Conservation (phyloP, 2,797 vertebrate genomes). For the Myripristis murdjan region DNA sequence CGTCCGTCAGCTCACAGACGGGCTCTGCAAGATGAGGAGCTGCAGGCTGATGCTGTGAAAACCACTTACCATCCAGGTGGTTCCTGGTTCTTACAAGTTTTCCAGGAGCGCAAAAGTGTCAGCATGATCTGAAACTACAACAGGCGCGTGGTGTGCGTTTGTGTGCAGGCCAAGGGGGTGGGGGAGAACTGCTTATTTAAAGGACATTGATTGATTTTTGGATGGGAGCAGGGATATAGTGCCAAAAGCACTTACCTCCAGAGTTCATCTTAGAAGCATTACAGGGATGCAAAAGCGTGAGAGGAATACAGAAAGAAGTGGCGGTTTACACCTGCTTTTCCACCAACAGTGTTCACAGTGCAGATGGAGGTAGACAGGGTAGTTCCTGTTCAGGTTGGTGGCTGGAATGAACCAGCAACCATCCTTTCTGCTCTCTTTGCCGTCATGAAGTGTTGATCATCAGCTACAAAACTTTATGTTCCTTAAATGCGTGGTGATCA, state of each 20-base stretch:
- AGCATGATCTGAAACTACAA: conserved; percentile 8
- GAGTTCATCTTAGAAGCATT: not conserved
- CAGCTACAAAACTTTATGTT: not conserved
- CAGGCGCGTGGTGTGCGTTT: not conserved
- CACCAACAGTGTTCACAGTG: conserved; percentile 1
- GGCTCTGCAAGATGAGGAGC: not conserved
- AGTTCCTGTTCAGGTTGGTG: not conserved
- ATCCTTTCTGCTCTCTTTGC: not conserved
- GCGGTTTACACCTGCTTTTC: not conserved
- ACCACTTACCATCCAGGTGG: not conserved
- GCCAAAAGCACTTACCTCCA: conserved; percentile 27
- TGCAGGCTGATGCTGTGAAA: not conserved
- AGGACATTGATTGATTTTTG: not conserved
- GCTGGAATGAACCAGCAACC: not conserved
- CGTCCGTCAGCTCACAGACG: conserved; percentile 15
- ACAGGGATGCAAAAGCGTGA: conserved; percentile 6
- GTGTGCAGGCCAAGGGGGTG: conserved; percentile 10
- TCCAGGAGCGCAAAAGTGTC: conserved; percentile 17
- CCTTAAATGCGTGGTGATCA: not conserved
- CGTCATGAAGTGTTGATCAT: not conserved
- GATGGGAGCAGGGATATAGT: not conserved
- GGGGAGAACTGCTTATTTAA: not conserved
- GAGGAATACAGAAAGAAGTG: conserved; percentile 1
- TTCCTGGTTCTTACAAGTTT: not conserved
- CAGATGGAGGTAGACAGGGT: not conserved